Percentiles rank a stretch among this genome's conserved stretches.
These are phyloP conservation scores for Ursus arctos DNA, from an alignment of 2,113 vertebrate genomes.

Conservation along the genomic window DNA sequence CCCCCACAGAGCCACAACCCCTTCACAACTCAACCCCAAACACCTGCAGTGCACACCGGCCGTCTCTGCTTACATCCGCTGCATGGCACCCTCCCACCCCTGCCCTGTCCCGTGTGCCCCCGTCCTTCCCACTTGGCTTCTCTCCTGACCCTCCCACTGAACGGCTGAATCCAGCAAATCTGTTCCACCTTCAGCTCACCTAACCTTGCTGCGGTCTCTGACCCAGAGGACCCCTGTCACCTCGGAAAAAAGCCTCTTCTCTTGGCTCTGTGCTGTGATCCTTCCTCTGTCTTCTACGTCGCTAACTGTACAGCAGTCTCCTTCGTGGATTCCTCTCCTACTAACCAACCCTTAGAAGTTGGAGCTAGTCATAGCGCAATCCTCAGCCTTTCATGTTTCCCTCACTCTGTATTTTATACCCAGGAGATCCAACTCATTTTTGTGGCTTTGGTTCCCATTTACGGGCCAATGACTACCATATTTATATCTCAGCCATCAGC, in stretches of 20 bases:
- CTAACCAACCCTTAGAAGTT: background rate
- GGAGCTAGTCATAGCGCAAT: background rate
- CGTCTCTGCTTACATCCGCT: background rate
- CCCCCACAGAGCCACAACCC: background rate
- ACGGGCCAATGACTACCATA: background rate
- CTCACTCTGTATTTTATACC: background rate
- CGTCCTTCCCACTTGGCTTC: no score
- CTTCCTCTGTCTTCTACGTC: background rate
- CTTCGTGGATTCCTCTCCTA: background rate
- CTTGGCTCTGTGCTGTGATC: background rate
- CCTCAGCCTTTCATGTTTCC: background rate
- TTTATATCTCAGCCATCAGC: background rate
- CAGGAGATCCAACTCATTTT: background rate
- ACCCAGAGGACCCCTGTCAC: background rate
- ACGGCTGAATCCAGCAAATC: background rate
- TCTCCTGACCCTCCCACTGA: background rate
- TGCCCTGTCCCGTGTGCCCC: no score
- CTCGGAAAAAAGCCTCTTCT: background rate
- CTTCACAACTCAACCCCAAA: background rate
- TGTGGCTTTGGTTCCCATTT: background rate
- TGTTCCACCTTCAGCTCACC: background rate
- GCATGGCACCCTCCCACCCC: fast-evolving
- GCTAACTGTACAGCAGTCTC: background rate
- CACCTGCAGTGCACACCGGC: fast-evolving
- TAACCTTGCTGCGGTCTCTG: background rate